These are phyloP conservation scores for Brachyrhaphis roseni DNA, from an alignment of 2,797 vertebrate genomes.

Conservation along the genomic window DNA sequence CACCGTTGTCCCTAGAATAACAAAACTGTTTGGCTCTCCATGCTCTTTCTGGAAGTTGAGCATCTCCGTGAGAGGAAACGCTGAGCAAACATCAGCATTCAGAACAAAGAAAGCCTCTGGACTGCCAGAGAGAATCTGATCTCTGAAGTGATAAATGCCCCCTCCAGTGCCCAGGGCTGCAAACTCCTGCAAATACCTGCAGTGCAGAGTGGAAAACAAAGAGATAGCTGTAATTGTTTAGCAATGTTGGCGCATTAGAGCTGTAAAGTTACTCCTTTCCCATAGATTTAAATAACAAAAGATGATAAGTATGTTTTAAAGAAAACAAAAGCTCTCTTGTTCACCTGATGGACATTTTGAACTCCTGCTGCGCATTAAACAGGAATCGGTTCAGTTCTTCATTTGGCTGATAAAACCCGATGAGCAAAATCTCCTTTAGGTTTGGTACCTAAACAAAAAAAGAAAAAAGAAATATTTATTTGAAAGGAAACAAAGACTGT, in stretches of 20 bases:
- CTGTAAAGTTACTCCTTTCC: background rate
- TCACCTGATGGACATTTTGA: conserved; percentile 93
- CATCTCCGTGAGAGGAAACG: conserved; percentile 94
- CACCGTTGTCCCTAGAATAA: conserved; percentile 95
- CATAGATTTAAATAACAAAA: background rate
- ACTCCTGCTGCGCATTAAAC: conserved; percentile 89
- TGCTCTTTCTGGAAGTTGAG: conserved; percentile 86
- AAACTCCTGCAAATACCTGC: conserved; percentile 96
- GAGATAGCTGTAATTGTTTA: conserved; percentile 23
- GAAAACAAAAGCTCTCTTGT: background rate
- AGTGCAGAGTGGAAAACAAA: conserved; percentile 26
- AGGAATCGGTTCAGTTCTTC: conserved; percentile 93
- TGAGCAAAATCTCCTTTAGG: conserved; percentile 94
- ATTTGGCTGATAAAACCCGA: conserved; percentile 97
- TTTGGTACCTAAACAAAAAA: conserved; percentile 82
- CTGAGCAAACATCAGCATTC: conserved; percentile 96
- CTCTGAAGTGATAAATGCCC: conserved; percentile 98
- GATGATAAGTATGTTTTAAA: background rate
- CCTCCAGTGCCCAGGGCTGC: conserved; percentile 94
- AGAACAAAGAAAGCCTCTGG: conserved; percentile 93
- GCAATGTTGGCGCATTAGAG: background rate
- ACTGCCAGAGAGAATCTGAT: conserved; percentile 94
- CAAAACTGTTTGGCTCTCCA: conserved; percentile 85
- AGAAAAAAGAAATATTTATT: background rate
- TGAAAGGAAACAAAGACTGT: background rate